These are phyloP conservation scores for Sakesphorus luctuosus DNA, from an alignment of 2,113 vertebrate genomes.

Conservation along the genomic window DNA sequence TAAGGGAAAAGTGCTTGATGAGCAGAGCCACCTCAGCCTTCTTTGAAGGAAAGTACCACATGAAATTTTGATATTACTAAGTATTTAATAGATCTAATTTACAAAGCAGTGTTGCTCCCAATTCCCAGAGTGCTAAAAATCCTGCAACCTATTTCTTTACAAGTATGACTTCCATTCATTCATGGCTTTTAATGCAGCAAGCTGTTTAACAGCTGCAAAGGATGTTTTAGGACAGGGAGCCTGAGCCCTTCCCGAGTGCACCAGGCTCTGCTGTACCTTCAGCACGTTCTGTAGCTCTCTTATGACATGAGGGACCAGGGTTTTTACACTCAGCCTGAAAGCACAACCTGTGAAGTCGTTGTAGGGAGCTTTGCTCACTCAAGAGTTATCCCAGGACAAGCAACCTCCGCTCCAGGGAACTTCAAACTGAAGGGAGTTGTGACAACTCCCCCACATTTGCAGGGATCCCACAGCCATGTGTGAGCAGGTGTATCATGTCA, in stretches of 20 bases:
- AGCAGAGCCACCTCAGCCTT: background rate
- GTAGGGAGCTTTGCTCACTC: background rate
- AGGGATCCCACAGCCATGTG: fast-evolving
- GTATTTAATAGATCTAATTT: slow-evolving; percentile 54
- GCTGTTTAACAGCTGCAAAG: slow-evolving; percentile 26
- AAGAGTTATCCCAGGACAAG: background rate
- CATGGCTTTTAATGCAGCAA: slow-evolving; percentile 16
- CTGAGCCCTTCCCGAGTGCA: background rate
- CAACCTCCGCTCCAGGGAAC: background rate
- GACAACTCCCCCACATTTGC: fast-evolving
- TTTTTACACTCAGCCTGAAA: background rate
- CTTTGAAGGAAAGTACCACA: background rate
- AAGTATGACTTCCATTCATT: background rate
- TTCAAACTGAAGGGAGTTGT: background rate
- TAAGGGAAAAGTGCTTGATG: background rate
- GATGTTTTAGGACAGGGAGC: background rate
- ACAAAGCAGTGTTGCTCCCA: slow-evolving; percentile 27
- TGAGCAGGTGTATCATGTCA: background rate
- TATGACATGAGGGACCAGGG: background rate
- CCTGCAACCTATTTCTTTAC: slow-evolving; percentile 18
- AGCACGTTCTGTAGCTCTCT: background rate
- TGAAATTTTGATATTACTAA: slow-evolving; percentile 51
- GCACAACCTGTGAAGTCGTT: background rate
- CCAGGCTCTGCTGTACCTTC: background rate
- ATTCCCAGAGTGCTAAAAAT: slow-evolving; percentile 37